Evolutionary conservation across 1,140 invertebrate species (phyloP).

Genomic region (Brachionus plicatilis): DNA sequence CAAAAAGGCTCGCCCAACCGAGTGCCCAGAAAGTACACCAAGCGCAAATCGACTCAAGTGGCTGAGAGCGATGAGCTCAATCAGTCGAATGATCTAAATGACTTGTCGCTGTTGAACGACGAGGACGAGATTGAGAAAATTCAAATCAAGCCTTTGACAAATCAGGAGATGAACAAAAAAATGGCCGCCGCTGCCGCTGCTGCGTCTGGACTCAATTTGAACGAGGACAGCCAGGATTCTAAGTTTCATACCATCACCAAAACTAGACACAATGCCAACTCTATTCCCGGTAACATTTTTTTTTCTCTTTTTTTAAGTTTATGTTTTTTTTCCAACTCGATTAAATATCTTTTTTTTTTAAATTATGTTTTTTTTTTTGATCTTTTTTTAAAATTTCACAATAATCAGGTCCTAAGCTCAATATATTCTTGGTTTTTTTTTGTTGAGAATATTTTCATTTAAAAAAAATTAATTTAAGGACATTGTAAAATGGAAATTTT

Average conservation of each 20-base stretch:
- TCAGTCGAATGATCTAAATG: background rate
- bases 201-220: background rate
- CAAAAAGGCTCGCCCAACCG: background rate
- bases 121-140: constrained; percentile 30
- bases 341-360: no score
- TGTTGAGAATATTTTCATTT: no score
- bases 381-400: no score
- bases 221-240: background rate
- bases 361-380: no score
- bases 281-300: background rate
- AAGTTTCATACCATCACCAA: background rate
- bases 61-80: background rate
- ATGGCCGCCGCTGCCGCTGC: constrained; percentile 18
- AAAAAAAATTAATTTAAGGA: no score
- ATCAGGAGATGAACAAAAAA: constrained; percentile 30
- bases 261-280: background rate
- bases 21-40: background rate
- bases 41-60: background rate
- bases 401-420: no score
- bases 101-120: background rate
- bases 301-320: no score
- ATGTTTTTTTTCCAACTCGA: no score
- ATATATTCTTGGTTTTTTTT: no score
- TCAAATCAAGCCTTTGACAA: constrained; percentile 7
- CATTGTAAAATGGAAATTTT: no score